These are phyloP conservation scores for Cosmopolites sordidus DNA, from an alignment of 2,888 invertebrate genomes.

Conservation along the genomic window DNA sequence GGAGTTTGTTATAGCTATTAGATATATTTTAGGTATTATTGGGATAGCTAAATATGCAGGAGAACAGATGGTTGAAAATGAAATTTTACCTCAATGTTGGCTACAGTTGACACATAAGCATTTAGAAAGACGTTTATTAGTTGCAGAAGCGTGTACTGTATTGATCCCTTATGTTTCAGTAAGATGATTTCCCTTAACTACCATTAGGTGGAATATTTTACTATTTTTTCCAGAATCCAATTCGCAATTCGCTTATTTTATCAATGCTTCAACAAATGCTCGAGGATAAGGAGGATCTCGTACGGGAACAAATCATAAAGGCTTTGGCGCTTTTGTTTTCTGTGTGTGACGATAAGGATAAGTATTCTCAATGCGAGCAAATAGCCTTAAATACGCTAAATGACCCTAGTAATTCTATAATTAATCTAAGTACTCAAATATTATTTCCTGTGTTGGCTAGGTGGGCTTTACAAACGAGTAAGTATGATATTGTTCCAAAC, in stretches of 20 bases:
- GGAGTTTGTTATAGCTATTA: too few relatives aligned
- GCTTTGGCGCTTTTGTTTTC: constrained; percentile 59
- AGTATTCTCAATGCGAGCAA: constrained; percentile 59
- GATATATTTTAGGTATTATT: constrained; percentile 45
- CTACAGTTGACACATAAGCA: constrained; percentile 67
- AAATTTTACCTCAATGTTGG: constrained; percentile 68
- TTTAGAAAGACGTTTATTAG: constrained; percentile 61
- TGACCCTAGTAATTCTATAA: constrained; percentile 55
- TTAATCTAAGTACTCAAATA: constrained; percentile 52
- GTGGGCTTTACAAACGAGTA: constrained; percentile 54
- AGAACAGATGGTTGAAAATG: constrained; percentile 57
- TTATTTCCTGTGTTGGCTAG: constrained; percentile 61
- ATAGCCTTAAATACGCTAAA: constrained; percentile 56
- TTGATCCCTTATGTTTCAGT: constrained; percentile 63
- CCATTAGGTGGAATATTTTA: not conserved
- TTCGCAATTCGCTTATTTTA: constrained; percentile 63
- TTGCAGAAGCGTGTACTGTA: constrained; percentile 64
- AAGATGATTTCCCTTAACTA: constrained; percentile 31
- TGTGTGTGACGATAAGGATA: constrained; percentile 62
- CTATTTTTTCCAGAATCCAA: constrained; percentile 49
- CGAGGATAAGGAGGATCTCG: constrained; percentile 61
- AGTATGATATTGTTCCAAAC: too few relatives aligned
- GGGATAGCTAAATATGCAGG: constrained; percentile 50
- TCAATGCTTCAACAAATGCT: constrained; percentile 71
- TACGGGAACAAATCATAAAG: constrained; percentile 58